phyloP scores from a whole-genome alignment of 1,140 invertebrate species.

The Drosophila sp. region DNA sequence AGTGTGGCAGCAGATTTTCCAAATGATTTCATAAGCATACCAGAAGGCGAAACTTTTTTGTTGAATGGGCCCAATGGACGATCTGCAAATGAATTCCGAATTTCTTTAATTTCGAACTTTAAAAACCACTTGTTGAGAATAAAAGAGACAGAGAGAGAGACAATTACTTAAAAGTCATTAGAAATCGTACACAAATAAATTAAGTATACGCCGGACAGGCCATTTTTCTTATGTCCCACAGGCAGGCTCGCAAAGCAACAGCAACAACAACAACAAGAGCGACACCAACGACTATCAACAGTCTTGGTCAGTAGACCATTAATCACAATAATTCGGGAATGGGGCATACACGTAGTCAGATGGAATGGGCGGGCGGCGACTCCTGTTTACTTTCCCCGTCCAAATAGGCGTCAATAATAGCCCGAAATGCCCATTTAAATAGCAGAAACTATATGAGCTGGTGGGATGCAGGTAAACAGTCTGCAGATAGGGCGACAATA shows the following conservation, averaged over 20 bases:
- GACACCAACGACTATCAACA: conserved; percentile 20
- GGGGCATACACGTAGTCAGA: conserved; percentile 1
- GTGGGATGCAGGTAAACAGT: conserved; percentile 50
- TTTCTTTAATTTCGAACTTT: conserved; percentile 9
- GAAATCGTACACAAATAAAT: conserved; percentile 56
- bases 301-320: conserved; percentile 39
- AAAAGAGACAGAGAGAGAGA: not conserved
- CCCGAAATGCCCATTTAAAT: conserved; percentile 66
- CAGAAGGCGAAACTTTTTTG: conserved; percentile 25
- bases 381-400: conserved; percentile 26
- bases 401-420: conserved; percentile 63
- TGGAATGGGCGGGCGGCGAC: conserved; percentile 4
- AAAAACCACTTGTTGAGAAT: conserved; percentile 31
- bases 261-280: not conserved
- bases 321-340: conserved; percentile 54
- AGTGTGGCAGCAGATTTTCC: conserved; percentile 48
- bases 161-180: conserved; percentile 48
- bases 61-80: conserved; percentile 17
- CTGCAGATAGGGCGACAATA: conserved; percentile 48
- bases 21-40: conserved; percentile 65
- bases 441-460: conserved; percentile 12
- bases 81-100: conserved; percentile 10
- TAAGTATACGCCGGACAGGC: conserved; percentile 49
- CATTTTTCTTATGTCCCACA: conserved; percentile 27
- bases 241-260: not conserved